Evolutionary conservation across 2,797 vertebrate species (phyloP), one percentile per base, ranked within the genome.

Genomic region (Enteromius argenteus): DNA sequence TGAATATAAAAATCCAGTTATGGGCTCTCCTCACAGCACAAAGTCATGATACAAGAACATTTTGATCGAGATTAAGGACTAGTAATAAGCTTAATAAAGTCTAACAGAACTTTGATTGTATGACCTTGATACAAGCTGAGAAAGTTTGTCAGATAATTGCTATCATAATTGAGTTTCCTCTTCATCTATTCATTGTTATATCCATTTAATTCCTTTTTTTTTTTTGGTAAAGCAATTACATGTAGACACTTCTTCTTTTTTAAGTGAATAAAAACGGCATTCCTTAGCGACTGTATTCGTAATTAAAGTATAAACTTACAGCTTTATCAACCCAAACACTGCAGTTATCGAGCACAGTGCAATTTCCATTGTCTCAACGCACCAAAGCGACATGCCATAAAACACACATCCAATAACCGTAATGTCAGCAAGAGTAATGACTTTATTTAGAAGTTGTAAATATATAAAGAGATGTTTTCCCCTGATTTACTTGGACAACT

Each of bases 401-500:
- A 21, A 83, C 88, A 90, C 88, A 88, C 87, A 83, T 66, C 87
- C 91, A 94, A 94, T 94, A 94, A 93, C 92, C 89, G 86, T 71
- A 89, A 87, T 81, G 93, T 91, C 94, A 93, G 74, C 85, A 87
- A 92, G 93, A 95, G 89, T 91, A 88, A 95, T 92, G 73, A 89
- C 86, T 89, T 93, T 90, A 94, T 94, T 95, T 94, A 88, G 89
- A 86, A 80, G 88, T 90, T 92, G 92, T 95, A 94, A 95, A 95
- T 95, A 93, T 93, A 92, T 94, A 94, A 95, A 91, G 85, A 92
- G 90, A 80, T 89, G 32, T 88, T 92, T 87, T 81, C 81, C 72
- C 89, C 93, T 94, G 92, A 95, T 94, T 94, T 93, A 94, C 91
- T 90, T 87, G 79, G 90, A 92, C 93, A 94, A 94, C 94, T 92